Base-by-base conservation (phyloP, 2,888 invertebrate species). In the Xylota segnis region DNA sequence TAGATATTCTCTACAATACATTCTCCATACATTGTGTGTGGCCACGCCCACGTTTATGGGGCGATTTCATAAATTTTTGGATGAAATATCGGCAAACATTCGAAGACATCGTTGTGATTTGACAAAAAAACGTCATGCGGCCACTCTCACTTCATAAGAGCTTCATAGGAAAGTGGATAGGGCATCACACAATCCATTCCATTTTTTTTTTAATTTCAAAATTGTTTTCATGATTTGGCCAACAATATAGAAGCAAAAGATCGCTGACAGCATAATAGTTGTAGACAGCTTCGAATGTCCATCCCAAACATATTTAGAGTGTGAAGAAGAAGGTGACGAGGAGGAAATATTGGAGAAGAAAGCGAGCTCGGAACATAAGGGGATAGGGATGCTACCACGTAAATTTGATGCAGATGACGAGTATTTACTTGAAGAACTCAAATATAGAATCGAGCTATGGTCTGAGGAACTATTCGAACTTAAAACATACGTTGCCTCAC, bases 401-500 rank as follows among this genome's bases (percentile, higher is more conserved):
- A 10, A 43, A 12, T 43, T 18, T 0, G 65, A 52, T 16, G 9
- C 68, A 29, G 76, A 82, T 14, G 76, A 86, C 1, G 5, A 40
- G 7, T 0, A 10, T 18, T 16, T 86, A 14, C 16, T 77, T 7
- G 14, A 5, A 0, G 34, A 77, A 6, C 29, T 82, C 0, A 68
- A 82, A 50, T 6, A 3, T 9, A 14, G 14, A 34, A 43, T 68
- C 2, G 50, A 72, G 10, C 18, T 23, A 5, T 86, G 56, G 61
- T 68, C 82, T 1, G 72, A 68, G 5, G 72, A 77, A 34, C 5
- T 82, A n/a, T 77, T 86, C 7, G 18, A 43, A 10, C 50, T 68
- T 10, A 77, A 86, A 12, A 68, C 72, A 3, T 86, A 86, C 10
- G 9, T 82, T 23, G 76, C 82, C 1, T 76, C 82, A 6, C 86